A percentile compares a stretch with the other conserved stretches of the same genome.
phyloP scores from a whole-genome alignment of 2,797 vertebrate species.

The Columba guinea region DNA sequence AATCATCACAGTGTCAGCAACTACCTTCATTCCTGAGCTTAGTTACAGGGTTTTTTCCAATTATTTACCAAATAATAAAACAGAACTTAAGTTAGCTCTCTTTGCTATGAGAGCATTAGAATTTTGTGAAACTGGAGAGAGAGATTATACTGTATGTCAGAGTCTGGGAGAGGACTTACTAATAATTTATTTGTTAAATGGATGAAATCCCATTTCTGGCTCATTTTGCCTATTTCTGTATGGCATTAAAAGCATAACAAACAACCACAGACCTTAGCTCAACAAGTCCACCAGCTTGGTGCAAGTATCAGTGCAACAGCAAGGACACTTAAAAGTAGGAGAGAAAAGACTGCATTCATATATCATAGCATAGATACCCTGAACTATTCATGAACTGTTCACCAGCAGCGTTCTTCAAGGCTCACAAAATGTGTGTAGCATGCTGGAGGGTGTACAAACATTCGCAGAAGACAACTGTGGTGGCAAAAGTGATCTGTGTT shows the following conservation, averaged over 20 bases:
- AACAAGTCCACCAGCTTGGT: background rate
- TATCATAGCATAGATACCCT: background rate
- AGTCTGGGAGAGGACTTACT: background rate
- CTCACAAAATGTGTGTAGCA: background rate
- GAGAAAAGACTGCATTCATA: background rate
- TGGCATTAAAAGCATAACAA: background rate
- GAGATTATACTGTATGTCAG: background rate
- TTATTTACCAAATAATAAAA: background rate
- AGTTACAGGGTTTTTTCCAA: background rate
- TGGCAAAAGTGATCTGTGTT: background rate
- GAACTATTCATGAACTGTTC: background rate
- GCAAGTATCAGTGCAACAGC: background rate
- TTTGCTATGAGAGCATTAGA: background rate
- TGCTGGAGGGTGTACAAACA: background rate
- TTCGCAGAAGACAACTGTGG: background rate
- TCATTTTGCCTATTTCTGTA: background rate
- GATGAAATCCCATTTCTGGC: background rate
- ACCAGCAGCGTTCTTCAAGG: background rate
- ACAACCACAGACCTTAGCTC: background rate
- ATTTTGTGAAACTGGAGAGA: background rate
- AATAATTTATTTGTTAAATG: background rate
- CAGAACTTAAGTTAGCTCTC: background rate
- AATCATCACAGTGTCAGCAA: conserved; percentile 1
- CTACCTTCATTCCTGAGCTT: conserved; percentile 32
- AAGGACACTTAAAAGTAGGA: background rate